Evolutionary conservation across 1,140 invertebrate genomes (phyloP).

Genomic region (Drepana arcuata): DNA sequence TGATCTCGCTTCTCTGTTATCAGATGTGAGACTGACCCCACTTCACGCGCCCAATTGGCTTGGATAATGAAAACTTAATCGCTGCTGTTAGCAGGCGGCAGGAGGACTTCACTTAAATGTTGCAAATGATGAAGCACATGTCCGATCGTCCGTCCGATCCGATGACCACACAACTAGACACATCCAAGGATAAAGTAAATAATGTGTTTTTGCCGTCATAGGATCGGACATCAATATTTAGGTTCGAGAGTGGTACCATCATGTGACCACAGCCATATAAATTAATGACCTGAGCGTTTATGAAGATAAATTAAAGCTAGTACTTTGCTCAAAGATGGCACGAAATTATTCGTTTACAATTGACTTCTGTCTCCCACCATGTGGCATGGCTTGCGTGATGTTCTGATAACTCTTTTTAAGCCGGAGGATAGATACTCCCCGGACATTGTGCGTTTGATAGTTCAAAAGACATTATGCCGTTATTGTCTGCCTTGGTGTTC

Average conservation of each 20-base stretch:
- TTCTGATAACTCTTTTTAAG: too few relatives aligned
- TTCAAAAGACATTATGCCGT: too few relatives aligned
- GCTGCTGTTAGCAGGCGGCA: constrained; percentile 2
- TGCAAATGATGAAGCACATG: constrained; percentile 21
- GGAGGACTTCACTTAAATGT: constrained; percentile 18
- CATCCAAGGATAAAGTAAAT: constrained; percentile 16
- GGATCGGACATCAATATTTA: constrained; percentile 18
- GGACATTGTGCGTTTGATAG: too few relatives aligned
- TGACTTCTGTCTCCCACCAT: too few relatives aligned
- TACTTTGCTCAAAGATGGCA: constrained; percentile 9
- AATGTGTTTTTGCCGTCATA: constrained; percentile 25
- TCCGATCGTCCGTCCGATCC: too few relatives aligned
- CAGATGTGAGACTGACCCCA: not conserved
- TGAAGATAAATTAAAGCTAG: constrained; percentile 10
- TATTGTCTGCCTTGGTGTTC: too few relatives aligned
- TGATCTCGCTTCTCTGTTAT: too few relatives aligned
- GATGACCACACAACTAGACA: constrained; percentile 1
- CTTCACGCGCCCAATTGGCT: not conserved
- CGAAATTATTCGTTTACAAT: constrained; percentile 12
- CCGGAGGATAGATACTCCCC: too few relatives aligned
- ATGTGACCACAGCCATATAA: too few relatives aligned
- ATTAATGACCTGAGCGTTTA: constrained; percentile 8
- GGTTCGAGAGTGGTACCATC: too few relatives aligned
- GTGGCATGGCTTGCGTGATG: too few relatives aligned
- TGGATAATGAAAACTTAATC: not conserved